Evolutionary conservation across 2,113 vertebrate genomes (phyloP).

Genomic region (Mirounga angustirostris): DNA sequence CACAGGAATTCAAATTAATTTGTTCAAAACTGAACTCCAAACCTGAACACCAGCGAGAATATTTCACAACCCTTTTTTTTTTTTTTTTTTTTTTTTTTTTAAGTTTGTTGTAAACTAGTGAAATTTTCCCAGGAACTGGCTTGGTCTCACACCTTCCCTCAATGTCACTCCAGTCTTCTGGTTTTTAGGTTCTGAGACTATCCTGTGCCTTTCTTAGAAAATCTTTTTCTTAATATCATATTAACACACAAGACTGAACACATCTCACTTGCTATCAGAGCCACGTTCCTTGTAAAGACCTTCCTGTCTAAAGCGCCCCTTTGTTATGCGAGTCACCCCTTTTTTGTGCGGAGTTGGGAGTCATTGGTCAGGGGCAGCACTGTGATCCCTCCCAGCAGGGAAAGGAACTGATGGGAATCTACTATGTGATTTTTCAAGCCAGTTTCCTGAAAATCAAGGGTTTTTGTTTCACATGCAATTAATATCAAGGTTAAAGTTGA

Average conservation of each 20-base stretch:
- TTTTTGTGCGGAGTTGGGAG: neutral
- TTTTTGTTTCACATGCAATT: neutral
- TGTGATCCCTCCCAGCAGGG: neutral
- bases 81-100: neutral
- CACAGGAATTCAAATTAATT: neutral
- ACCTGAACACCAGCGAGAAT: neutral
- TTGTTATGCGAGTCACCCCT: neutral
- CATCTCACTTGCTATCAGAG: neutral
- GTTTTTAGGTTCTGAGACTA: neutral
- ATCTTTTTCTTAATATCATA: neutral
- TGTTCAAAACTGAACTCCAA: neutral
- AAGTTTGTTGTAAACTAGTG: neutral
- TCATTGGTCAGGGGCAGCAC: neutral
- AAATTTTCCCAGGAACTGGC: neutral
- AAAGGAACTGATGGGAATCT: neutral
- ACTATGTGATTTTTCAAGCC: neutral
- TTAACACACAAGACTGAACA: neutral
- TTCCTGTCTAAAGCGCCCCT: neutral
- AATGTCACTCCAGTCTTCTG: neutral
- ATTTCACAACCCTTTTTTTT: neutral
- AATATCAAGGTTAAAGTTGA: neutral
- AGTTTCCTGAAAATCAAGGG: neutral
- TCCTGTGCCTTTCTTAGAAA: neutral
- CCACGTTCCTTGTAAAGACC: neutral
- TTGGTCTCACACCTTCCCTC: neutral